Evolutionary conservation across 2,888 invertebrate genomes (phyloP), one percentile per base, ranked within the genome.

Genomic region (Ceramica pisi): DNA sequence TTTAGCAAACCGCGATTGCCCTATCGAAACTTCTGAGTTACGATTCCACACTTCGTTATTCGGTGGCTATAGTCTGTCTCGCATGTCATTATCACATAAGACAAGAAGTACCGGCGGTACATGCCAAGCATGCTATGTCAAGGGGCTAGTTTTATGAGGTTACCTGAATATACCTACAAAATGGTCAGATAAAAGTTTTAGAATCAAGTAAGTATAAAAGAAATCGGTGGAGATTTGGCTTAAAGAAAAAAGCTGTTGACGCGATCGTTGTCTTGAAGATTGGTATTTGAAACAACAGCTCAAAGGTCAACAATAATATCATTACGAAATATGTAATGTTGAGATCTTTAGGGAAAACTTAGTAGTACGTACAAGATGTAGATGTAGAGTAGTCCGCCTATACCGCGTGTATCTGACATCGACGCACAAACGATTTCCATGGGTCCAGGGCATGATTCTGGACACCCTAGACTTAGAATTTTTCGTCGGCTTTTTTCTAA

Each of bases 1-100:
- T 6, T 31, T 31, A 31, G 31, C 31, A 6, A 5, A 6, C 31
- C 31, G 6, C 31, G 31, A 4, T 31, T 31, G 31, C 6, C 6
- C 4, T 6, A 31, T 31, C 31, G 6, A 31, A 31, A 4, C 31
- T 31, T 31, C 31, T 2, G 31, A 31, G 31, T 31, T 31, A 6
- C 31, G 31, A 31, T 31, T 31, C 31, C 31, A 31, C 31, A 31
- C 46, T 46, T 46, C 16, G 7, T 19, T 23, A 41, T 21, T 48
- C 55, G 55, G 0, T 48, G 31, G 26, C 6, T 67, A 5, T 26
- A 65, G 31, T 12, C 56, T 16, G 48, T 21, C 16, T 53, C 53
- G 55, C 55, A 63, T 70, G 70, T 55, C 75, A 61, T 77, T 77
- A 70, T 44, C 16, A n/a, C n/a, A n/a, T n/a, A n/a, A n/a, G n/a